A percentile compares a stretch with the other conserved stretches of the same genome.
These are phyloP conservation scores for Taenaris catops DNA, from an alignment of 2,888 invertebrate genomes.

Conservation along the genomic window DNA sequence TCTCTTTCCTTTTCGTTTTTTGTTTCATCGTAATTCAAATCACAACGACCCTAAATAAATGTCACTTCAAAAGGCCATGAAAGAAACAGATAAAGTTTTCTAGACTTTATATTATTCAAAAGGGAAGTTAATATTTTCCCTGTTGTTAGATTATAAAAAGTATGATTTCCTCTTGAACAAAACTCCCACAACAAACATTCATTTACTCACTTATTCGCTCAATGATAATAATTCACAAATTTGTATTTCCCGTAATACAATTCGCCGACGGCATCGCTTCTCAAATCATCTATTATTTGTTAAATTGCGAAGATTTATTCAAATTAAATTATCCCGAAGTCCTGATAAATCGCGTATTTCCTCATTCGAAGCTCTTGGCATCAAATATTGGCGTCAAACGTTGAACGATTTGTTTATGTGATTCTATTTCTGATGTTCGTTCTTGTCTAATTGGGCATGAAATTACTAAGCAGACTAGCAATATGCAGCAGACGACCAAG, in stretches of 20 bases:
- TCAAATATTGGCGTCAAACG: slow-evolving; percentile 7
- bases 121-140: too few relatives aligned
- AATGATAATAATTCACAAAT: slow-evolving; percentile 5
- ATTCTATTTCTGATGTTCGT: background rate
- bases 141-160: too few relatives aligned
- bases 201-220: background rate
- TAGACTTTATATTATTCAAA: too few relatives aligned
- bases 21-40: too few relatives aligned
- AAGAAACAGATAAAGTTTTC: too few relatives aligned
- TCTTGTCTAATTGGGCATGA: background rate
- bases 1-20: too few relatives aligned
- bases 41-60: too few relatives aligned
- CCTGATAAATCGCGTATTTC: slow-evolving; percentile 19
- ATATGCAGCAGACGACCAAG: too few relatives aligned
- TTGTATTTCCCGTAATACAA: slow-evolving; percentile 10
- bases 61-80: too few relatives aligned
- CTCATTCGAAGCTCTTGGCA: slow-evolving; percentile 10
- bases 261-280: slow-evolving; percentile 7
- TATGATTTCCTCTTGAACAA: too few relatives aligned
- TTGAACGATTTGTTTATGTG: slow-evolving; percentile 8
- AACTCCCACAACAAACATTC: too few relatives aligned
- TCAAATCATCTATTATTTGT: slow-evolving; percentile 17
- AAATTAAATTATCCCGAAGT: slow-evolving; percentile 16
- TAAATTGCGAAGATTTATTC: slow-evolving; percentile 18
- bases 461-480: too few relatives aligned